Evolutionary conservation across 2,797 vertebrate species (phyloP), one percentile per base, ranked within the genome.

Genomic region (Huso huso): DNA sequence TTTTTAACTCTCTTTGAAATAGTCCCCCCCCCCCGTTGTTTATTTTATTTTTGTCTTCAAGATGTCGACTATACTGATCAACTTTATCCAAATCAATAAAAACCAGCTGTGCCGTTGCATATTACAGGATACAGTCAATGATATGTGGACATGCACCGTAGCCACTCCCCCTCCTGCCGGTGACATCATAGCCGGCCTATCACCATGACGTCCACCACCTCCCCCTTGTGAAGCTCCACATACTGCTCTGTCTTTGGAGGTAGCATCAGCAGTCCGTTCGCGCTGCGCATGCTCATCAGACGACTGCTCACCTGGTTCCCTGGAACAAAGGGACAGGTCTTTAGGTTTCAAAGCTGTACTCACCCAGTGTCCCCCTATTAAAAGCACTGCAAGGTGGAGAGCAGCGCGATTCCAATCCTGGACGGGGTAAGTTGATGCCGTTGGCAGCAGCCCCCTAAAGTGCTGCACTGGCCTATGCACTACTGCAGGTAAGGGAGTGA

Each of bases 101-200:
- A 98, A 94, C 94, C 95, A 98, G 94, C 95, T 98, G 96, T 98
- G 95, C 94, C 94, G 78, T 97, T 98, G 94, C 95, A 97, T 98
- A 96, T 98, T 95, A 97, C 94, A 93, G 94, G 92, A 95, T 94
- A 89, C 87, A 97, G 94, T 99, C 93, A 95, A 93, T 95, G 93
- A 94, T 91, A 95, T 94, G 95, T 95, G 92, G 94, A 96, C 95
- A 98, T 97, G 95, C 95, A 97, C 92, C 93, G 89, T 93, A 91
- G 93, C 93, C 90, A 75, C 83, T 69, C 12, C 84, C 89, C 87
- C 86, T 90, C 85, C 74, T 77, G 82, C 76, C 69, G 81, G 79
- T 79, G 84, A 88, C 89, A 95, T 98, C 95, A 99, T 97, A 98
- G 94, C 79, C 95, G 92, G 78, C 96, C 96, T 48, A 99, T 99